These are phyloP conservation scores for Prionchulus punctatus DNA, from an alignment of 2,888 invertebrate genomes.

Conservation along the genomic window DNA sequence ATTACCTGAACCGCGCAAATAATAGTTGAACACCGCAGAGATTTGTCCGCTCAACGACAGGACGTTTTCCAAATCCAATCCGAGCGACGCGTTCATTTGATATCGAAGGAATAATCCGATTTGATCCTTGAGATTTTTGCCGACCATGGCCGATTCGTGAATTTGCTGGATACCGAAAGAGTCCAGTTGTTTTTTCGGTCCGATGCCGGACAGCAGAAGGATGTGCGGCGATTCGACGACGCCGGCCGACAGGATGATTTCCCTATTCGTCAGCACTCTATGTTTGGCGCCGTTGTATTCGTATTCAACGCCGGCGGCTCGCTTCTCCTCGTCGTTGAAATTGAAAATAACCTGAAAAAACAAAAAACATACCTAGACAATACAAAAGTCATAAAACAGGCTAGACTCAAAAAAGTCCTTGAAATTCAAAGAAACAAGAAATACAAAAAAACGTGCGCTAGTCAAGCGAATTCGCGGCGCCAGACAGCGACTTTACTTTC, in stretches of 20 bases:
- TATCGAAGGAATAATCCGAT: neutral
- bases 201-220: conserved; percentile 31
- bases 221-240: conserved; percentile 29
- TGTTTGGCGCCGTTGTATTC: conserved; percentile 22
- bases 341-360: neutral
- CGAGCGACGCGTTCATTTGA: neutral
- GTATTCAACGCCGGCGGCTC: conserved; percentile 17
- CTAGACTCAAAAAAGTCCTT: too few species aligned
- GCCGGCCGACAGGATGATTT: conserved; percentile 31
- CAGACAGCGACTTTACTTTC: too few species aligned
- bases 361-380: too few species aligned
- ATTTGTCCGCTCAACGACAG: neutral
- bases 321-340: neutral
- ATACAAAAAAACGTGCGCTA: too few species aligned
- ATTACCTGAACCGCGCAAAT: neutral
- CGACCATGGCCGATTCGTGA: neutral
- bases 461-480: too few species aligned
- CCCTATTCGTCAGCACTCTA: conserved; percentile 25
- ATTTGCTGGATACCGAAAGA: conserved; percentile 21
- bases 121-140: neutral
- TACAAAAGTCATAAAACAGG: too few species aligned
- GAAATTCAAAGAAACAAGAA: too few species aligned
- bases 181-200: conserved; percentile 26
- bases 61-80: neutral
- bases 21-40: neutral